Base-by-base conservation (phyloP, 2,888 invertebrate genomes). In the Pyralis farinalis region DNA sequence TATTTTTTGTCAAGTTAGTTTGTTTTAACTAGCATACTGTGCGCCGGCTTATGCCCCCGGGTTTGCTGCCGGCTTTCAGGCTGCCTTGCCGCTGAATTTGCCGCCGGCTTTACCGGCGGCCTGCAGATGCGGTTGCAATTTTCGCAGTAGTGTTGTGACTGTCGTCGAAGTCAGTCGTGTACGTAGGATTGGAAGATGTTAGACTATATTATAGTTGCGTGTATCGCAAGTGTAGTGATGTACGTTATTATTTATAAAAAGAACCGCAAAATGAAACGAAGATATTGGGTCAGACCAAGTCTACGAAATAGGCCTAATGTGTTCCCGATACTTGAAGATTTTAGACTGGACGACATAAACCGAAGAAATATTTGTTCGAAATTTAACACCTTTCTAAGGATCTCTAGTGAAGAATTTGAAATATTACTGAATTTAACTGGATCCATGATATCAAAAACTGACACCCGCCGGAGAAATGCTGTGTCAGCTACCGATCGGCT, bases 351-450 rank as follows among this genome's bases (percentile, higher is more conserved):
- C 21, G 21, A 44, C 40, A 44, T 44, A 37, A 44, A 46, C 47
- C 48, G 46, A 46, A 48, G 46, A 48, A 46, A 43, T 48, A 46
- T 44, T 47, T 42, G 42, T 44, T 47, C 44, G 33, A 37, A 37
- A 40, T 47, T 47, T 46, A 42, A 49, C 42, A 42, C 43, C 30
- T 46, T 44, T 49, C 42, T 49, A 44, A 46, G 42, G 44, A 44
- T 49, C 40, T 49, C 49, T 44, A 49, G 42, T 49, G 49, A 44
- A 47, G 47, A 44, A 34, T 47, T 49, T 44, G 44, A 49, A 47
- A 49, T 42, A 41, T 44, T 49, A 44, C 40, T 47, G 44, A 44
- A 47, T 47, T 47, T 44, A 48, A 46, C 43, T 21, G 3, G 7
- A 21, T 21, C n/a, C n/a, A n/a, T n/a, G n/a, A n/a, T n/a, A n/a